phyloP scores from a whole-genome alignment of 1,140 invertebrate genomes.

The Maconellicoccus hirsutus region DNA sequence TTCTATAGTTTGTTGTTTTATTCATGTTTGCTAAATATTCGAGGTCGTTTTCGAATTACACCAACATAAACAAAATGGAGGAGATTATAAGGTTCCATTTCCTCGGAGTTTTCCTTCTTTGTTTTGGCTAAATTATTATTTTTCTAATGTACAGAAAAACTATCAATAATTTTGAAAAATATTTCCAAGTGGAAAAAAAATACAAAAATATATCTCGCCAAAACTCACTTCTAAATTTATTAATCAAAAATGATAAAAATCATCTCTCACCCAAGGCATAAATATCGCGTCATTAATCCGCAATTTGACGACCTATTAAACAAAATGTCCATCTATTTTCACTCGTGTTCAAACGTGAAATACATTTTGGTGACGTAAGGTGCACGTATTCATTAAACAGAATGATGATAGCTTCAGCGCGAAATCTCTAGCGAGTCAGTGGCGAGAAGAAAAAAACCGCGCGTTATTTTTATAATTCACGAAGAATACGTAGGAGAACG shows the following conservation, averaged over 20 bases:
- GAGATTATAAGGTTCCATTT: too few relatives aligned
- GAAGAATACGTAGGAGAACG: constrained; percentile 10
- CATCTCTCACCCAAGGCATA: too few relatives aligned
- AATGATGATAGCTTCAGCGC: neutral
- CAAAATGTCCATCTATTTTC: neutral
- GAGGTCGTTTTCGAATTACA: neutral
- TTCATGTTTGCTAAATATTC: neutral
- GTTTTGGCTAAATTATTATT: too few relatives aligned
- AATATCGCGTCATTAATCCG: neutral
- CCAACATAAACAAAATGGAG: too few relatives aligned
- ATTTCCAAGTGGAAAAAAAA: too few relatives aligned
- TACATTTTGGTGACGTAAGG: neutral
- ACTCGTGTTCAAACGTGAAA: neutral
- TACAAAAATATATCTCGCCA: too few relatives aligned
- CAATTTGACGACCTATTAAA: neutral
- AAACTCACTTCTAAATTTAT: too few relatives aligned
- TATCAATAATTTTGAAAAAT: too few relatives aligned
- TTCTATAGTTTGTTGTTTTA: constrained; percentile 1
- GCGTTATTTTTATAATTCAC: constrained; percentile 15
- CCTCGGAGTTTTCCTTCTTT: too few relatives aligned
- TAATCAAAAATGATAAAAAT: too few relatives aligned
- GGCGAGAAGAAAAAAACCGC: neutral
- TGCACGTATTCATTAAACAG: neutral
- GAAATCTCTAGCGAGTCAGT: constrained; percentile 2
- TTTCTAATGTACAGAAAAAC: too few relatives aligned